Conservation (phyloP, 2,888 invertebrate genomes). For the Apamea epomidion region DNA sequence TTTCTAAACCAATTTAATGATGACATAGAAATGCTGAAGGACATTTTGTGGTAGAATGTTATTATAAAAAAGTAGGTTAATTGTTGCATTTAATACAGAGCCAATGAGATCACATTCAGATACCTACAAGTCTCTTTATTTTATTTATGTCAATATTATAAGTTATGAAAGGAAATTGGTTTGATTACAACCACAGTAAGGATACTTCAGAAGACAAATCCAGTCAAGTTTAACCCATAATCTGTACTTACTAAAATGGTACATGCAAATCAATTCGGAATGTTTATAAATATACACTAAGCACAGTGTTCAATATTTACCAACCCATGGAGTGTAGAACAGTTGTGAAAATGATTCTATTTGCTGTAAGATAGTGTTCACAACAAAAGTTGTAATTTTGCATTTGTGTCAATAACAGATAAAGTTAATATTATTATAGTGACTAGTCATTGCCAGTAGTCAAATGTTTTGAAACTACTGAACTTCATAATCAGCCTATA, state of each 20-base stretch:
- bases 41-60: conserved; percentile 26
- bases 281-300: conserved; percentile 4
- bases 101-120: conserved; percentile 3
- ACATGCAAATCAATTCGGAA: background rate
- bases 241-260: background rate
- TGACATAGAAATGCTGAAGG: conserved; percentile 40
- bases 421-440: conserved; percentile 21
- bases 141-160: background rate
- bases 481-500: background rate
- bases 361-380: conserved; percentile 24
- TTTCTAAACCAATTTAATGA: conserved; percentile 51
- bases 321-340: background rate
- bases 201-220: background rate
- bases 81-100: conserved; percentile 24
- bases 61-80: conserved; percentile 23
- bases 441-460: conserved; percentile 20
- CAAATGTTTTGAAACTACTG: conserved; percentile 15
- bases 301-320: conserved; percentile 14
- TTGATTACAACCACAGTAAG: background rate
- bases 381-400: conserved; percentile 9
- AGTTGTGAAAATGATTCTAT: conserved; percentile 19
- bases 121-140: background rate
- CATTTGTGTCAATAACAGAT: conserved; percentile 27
- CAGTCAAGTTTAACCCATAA: background rate
- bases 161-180: background rate